Conservation (phyloP, 2,113 vertebrate genomes). For the Rhinichthys klamathensis region DNA sequence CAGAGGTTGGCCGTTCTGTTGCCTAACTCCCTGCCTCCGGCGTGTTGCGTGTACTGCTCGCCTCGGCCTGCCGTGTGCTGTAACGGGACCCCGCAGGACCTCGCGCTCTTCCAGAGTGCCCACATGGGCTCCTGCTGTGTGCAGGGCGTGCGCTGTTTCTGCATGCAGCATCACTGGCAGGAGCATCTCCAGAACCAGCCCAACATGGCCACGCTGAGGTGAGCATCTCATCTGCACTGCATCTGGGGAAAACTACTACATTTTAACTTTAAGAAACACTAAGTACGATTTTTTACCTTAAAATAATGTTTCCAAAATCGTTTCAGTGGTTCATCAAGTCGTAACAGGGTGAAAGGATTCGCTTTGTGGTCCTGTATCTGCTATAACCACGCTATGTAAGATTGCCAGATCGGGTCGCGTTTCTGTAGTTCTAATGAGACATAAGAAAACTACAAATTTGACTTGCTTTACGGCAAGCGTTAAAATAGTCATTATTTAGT, state of each 20-base stretch:
- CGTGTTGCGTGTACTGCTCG: conserved; percentile 77
- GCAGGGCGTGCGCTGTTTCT: conserved; percentile 79
- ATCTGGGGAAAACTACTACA: background rate
- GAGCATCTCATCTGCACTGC: conserved; percentile 56
- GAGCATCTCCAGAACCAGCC: conserved; percentile 89
- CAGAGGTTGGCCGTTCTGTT: conserved; percentile 56
- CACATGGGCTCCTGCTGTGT: conserved; percentile 81
- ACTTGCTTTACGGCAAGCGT: too few relatives aligned
- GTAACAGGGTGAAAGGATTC: too few relatives aligned
- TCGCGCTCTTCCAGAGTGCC: conserved; percentile 77
- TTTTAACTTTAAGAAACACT: too few relatives aligned
- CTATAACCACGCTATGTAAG: too few relatives aligned
- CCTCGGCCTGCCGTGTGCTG: conserved; percentile 80
- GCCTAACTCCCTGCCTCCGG: conserved; percentile 7
- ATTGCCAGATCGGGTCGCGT: too few relatives aligned
- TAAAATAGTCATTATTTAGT: too few relatives aligned
- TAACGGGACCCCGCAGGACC: conserved; percentile 80
- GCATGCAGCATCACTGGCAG: conserved; percentile 88
- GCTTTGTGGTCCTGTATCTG: too few relatives aligned
- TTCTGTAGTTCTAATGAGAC: too few relatives aligned
- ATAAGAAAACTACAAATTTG: too few relatives aligned
- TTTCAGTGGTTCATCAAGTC: too few relatives aligned
- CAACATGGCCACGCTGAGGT: conserved; percentile 82
- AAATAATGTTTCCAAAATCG: too few relatives aligned
- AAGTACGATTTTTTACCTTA: too few relatives aligned